A percentile compares a stretch with the other conserved stretches of the same genome.
These are phyloP conservation scores for Saxidomus purpurata DNA, from an alignment of 1,140 invertebrate genomes.

Conservation along the genomic window DNA sequence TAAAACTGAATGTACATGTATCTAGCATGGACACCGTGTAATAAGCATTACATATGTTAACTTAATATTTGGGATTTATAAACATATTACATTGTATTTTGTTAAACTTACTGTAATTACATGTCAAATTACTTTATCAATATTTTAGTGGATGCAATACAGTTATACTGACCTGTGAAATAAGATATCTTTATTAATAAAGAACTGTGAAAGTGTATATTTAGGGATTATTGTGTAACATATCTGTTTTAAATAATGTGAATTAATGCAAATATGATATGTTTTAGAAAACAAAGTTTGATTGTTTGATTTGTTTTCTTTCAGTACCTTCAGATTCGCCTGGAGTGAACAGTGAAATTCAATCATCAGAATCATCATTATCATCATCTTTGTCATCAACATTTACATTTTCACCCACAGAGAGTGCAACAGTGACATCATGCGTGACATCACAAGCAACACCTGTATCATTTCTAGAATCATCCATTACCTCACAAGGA, in stretches of 20 bases:
- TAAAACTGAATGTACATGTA: constrained; percentile 14
- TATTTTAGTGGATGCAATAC: too few species aligned
- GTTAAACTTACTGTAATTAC: too few species aligned
- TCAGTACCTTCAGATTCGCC: constrained; percentile 64
- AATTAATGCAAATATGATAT: too few species aligned
- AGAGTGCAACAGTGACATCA: background rate
- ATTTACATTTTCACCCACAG: background rate
- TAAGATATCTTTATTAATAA: too few species aligned
- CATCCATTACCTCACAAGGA: background rate
- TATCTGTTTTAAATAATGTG: too few species aligned
- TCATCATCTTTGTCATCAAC: constrained; percentile 57
- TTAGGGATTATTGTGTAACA: too few species aligned
- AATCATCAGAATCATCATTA: constrained; percentile 55
- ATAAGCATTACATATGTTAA: background rate
- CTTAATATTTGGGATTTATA: too few species aligned
- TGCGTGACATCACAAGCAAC: constrained; percentile 8
- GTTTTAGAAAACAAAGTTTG: too few species aligned
- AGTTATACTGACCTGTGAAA: too few species aligned
- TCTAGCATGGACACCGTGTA: background rate
- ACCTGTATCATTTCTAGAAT: background rate
- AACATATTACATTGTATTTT: too few species aligned
- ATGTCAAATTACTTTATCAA: too few species aligned
- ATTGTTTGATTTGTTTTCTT: constrained; percentile 40
- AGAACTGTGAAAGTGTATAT: too few species aligned
- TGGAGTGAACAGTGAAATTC: constrained; percentile 74